Conservation (phyloP, 2,797 vertebrate genomes). For the Artibeus lituratus region DNA sequence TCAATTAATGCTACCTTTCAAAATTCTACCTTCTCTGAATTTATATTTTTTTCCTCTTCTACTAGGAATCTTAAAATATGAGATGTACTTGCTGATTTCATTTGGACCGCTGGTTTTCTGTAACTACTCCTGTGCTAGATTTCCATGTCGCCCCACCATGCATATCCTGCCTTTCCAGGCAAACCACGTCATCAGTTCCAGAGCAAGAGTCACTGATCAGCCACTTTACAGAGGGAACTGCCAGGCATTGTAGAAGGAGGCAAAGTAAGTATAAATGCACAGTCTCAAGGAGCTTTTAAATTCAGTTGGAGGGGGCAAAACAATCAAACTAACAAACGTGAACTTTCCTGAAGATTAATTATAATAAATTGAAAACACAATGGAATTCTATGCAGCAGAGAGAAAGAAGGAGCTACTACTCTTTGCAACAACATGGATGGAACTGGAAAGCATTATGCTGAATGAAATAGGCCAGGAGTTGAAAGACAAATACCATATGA, state of each 20-base stretch:
- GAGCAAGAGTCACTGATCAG: not conserved
- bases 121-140: not conserved
- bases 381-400: too few relatives aligned
- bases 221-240: not conserved
- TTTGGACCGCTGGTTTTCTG: not conserved
- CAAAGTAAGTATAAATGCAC: not conserved
- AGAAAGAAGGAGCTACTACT: too few relatives aligned
- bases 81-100: not conserved
- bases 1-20: not conserved
- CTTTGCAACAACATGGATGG: too few relatives aligned
- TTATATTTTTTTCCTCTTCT: not conserved
- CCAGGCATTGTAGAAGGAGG: not conserved
- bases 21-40: not conserved
- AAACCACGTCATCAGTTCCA: not conserved
- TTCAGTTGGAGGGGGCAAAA: not conserved
- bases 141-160: not conserved
- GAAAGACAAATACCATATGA: too few relatives aligned
- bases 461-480: too few relatives aligned
- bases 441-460: too few relatives aligned
- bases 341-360: conserved; percentile 5
- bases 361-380: not conserved
- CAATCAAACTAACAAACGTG: not conserved
- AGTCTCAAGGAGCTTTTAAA: not conserved
- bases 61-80: not conserved
- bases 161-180: not conserved